Base-by-base conservation (phyloP, 2,888 invertebrate species). In the Yponomeuta sedellus region DNA sequence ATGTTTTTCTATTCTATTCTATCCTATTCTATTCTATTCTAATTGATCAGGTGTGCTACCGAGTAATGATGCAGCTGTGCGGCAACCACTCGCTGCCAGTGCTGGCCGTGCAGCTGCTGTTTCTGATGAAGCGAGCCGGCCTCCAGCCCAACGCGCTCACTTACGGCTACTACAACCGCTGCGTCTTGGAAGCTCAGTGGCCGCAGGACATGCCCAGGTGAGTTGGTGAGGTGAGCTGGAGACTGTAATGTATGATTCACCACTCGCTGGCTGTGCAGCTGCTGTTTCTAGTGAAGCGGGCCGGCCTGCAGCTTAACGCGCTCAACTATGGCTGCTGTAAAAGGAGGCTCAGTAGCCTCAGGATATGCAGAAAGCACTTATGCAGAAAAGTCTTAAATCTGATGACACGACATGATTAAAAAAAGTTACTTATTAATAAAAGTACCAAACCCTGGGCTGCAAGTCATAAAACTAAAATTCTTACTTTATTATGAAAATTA, bases 61-160 rank as follows among this genome's bases (percentile, higher is more conserved):
- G 99, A 68, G 96, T 99, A 65, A 96, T 99, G 95, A 98, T 99
- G 97, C 98, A 99, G 85, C 92, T 99, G 28, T 99, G 99, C 86
- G 98, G 99, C 8, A 95, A 97, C 71, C 97, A 98, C 81, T 97
- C 97, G 67, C 94, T 97, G 78, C 99, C 99, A 0, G 95, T 98
- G 67, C 88, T 99, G 75, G 99, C 99, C 1, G 98, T 99, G 0
- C 97, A 98, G 77, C 88, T 97, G 64, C 89, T 97, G 73, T 96
- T 97, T 78, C 93, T 97, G 61, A 98, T 98, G 98, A 98, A 98
- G 83, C 94, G 96, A 22, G 96, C 96, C 57, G 98, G 98, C 0
- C 93, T 99, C 57, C 97, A 97, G 78, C 98, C 99, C 0, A 99
- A 99, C 83, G 99, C 99, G 11, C 94, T 99, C 65, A 99, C 99